Conservation (phyloP, 2,888 invertebrate species). For the Gymnocheta viridis region DNA sequence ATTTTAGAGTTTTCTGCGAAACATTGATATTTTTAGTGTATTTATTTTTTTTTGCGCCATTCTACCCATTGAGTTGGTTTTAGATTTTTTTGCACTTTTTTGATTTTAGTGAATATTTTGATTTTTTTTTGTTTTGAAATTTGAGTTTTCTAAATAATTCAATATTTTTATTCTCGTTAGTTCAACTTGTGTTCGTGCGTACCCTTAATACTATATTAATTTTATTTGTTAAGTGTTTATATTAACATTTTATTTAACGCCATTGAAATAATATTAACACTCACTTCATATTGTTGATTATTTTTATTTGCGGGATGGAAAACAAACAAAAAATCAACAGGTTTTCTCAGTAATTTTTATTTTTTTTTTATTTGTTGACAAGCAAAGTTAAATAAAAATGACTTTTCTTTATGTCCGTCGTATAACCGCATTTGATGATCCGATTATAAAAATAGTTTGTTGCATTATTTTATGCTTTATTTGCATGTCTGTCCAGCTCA, state of each 20-base stretch:
- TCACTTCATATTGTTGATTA: background rate
- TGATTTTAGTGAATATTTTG: too few relatives aligned
- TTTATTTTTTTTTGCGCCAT: too few relatives aligned
- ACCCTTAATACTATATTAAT: background rate
- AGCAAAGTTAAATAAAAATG: background rate
- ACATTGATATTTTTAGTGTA: too few relatives aligned
- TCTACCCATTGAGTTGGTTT: too few relatives aligned
- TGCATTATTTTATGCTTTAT: slow-evolving; percentile 37
- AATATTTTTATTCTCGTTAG: background rate
- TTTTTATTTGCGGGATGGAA: too few relatives aligned
- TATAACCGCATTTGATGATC: background rate
- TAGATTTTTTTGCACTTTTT: too few relatives aligned
- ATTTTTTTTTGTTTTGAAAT: too few relatives aligned
- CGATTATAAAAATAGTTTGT: slow-evolving; percentile 23
- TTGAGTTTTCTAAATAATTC: too few relatives aligned
- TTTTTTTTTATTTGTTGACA: background rate
- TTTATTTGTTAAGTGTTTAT: too few relatives aligned
- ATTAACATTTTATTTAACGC: background rate
- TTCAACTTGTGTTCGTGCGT: background rate
- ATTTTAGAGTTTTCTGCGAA: too few relatives aligned
- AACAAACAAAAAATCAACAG: background rate
- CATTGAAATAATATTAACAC: background rate
- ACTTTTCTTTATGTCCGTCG: background rate
- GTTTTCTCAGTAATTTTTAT: background rate
- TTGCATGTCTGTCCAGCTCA: slow-evolving; percentile 4